phyloP scores from a whole-genome alignment of 2,797 vertebrate species.

The Saxicola maurus region DNA sequence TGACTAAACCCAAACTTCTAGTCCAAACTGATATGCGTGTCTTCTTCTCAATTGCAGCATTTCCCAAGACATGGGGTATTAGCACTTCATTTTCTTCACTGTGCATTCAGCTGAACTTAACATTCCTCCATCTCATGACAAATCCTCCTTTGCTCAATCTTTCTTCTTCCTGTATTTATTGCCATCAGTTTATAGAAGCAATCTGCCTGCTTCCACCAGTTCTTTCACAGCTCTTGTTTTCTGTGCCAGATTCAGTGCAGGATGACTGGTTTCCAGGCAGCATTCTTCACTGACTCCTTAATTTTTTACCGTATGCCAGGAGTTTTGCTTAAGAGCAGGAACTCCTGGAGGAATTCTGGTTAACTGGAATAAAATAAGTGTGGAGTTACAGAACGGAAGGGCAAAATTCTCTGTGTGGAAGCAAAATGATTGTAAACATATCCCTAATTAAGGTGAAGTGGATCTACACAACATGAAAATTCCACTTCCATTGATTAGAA shows the following conservation, averaged over 20 bases:
- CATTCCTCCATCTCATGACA: background rate
- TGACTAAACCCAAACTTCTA: background rate
- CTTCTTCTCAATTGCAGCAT: background rate
- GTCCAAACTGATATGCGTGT: background rate
- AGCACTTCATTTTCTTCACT: background rate
- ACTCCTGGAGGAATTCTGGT: background rate
- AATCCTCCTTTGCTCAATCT: background rate
- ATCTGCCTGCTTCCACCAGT: background rate
- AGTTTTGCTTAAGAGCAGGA: background rate
- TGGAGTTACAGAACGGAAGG: background rate
- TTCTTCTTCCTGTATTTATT: background rate
- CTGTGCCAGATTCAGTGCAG: background rate
- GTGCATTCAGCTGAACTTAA: background rate
- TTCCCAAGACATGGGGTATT: background rate
- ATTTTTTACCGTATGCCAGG: background rate
- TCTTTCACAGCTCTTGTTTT: background rate
- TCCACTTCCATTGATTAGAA: background rate
- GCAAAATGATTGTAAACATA: background rate
- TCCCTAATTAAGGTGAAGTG: fast-evolving
- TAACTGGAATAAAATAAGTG: background rate
- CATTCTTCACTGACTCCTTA: background rate
- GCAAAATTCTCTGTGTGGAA: background rate
- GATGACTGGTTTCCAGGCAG: background rate
- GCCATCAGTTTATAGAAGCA: background rate
- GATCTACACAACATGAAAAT: fast-evolving